Base-by-base conservation (phyloP, 2,888 invertebrate species). In the Drosophila yooni region DNA sequence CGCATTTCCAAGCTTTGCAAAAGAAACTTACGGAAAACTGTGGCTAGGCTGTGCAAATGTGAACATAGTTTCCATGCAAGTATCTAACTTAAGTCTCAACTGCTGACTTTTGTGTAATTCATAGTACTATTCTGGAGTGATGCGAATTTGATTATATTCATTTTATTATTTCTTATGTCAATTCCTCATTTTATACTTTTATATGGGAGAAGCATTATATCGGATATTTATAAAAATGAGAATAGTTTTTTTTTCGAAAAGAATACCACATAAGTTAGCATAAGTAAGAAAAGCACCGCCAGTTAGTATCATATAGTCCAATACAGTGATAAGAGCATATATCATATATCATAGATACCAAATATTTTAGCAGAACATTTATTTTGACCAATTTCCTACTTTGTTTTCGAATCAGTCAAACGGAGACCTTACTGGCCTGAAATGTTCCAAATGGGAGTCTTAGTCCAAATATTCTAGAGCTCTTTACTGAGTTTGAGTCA, bases 21-120 rank as follows among this genome's bases (percentile, higher is more conserved):
- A 15, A n/a, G 27, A 21, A 51, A 60, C 25, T 60, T 31, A 27
- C 25, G n/a, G 11, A 8, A 67, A 58, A 48, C 31, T 8, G 29
- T 21, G 21, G 15, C 36, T 31, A 5, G 31, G 5, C 8, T 40
- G 7, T 1, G 29, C 6, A 51, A 51, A 29, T 8, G 31, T 51
- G 6, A 13, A n/a, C 18, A 31, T 54, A 27, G 34, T 27, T 18
- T 27, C 3, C 21, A 52, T 31, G 1, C n/a, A 33, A 52, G 2
- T 33, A 21, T 52, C 21, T 15, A 21, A 31, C 31, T 52, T 29
- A 31, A 52, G n/a, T 13, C 15, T 52, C 8, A 15, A 1, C 2
- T 21, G 15, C 1, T 52, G 8, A n/a, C 21, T 4, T 13, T 21
- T 21, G 8, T 15, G 7, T 15, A 8, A 1, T 25, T 58, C 11